Evolutionary conservation across 2,113 vertebrate genomes (phyloP).

Genomic region (Oceanodroma tethys): DNA sequence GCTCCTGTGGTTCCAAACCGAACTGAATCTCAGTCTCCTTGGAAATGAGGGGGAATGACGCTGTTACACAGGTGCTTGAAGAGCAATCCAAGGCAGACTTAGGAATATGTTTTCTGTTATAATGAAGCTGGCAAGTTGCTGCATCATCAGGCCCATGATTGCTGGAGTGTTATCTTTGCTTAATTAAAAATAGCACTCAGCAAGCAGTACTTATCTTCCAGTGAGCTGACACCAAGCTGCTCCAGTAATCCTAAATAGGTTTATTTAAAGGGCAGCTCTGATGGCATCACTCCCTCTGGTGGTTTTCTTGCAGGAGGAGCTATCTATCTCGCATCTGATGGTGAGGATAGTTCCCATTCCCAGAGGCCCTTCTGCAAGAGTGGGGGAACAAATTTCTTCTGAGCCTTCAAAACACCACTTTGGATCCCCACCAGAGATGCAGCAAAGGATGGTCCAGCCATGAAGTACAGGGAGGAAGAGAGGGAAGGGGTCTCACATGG

Average conservation of each 20-base stretch:
- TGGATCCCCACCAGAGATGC: background rate
- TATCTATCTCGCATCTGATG: rapidly evolving
- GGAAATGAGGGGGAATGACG: background rate
- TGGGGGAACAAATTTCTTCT: background rate
- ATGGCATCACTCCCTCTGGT: background rate
- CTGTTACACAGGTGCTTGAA: conserved; percentile 7
- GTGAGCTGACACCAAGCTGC: background rate
- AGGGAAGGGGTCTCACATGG: background rate
- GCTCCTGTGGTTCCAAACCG: background rate
- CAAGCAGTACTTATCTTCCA: conserved; percentile 15
- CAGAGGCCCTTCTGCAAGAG: background rate
- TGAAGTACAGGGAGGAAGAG: background rate
- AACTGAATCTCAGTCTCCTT: background rate
- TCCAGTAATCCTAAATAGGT: background rate
- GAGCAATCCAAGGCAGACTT: background rate
- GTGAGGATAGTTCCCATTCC: background rate
- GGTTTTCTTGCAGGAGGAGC: background rate
- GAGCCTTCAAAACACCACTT: background rate
- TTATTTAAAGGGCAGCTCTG: background rate
- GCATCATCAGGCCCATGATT: conserved; percentile 43
- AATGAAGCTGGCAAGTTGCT: conserved; percentile 29
- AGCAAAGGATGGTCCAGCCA: background rate
- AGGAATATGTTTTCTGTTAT: background rate
- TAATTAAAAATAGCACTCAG: conserved; percentile 56
- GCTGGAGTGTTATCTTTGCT: conserved; percentile 27